phyloP scores from a whole-genome alignment of 1,140 invertebrate genomes.

The Pseudobourletiella spinata region DNA sequence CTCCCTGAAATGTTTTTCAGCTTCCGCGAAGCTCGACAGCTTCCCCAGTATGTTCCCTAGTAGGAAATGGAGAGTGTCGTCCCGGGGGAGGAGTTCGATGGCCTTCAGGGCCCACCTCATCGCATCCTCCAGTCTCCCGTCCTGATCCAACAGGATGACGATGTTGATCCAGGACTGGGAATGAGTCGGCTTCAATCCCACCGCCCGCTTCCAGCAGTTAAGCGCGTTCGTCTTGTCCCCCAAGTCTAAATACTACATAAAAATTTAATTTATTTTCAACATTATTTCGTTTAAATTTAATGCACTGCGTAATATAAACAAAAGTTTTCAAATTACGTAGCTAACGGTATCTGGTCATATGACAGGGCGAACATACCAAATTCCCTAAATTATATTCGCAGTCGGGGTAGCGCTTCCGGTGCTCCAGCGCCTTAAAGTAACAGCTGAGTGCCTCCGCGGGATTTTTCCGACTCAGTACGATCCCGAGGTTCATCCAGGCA shows the following conservation, averaged over 20 bases:
- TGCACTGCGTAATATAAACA: too few species aligned
- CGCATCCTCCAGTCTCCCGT: slow-evolving; percentile 60
- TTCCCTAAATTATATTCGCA: slow-evolving; percentile 92
- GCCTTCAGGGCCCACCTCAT: slow-evolving; percentile 58
- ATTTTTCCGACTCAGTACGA: slow-evolving; percentile 69
- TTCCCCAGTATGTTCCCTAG: slow-evolving; percentile 83
- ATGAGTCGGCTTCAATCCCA: slow-evolving; percentile 63
- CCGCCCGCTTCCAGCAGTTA: slow-evolving; percentile 69
- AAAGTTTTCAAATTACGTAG: too few species aligned
- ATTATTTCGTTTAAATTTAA: too few species aligned
- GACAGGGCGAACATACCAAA: slow-evolving; percentile 53
- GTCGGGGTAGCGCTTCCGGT: slow-evolving; percentile 75
- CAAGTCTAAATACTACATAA: slow-evolving; percentile 53
- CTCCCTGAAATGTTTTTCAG: slow-evolving; percentile 66
- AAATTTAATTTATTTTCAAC: neutral
- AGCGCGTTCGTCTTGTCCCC: slow-evolving; percentile 51
- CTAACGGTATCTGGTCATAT: too few species aligned
- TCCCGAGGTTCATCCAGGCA: slow-evolving; percentile 97
- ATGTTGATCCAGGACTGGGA: slow-evolving; percentile 84
- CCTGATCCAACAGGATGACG: slow-evolving; percentile 75
- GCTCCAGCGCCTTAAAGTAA: slow-evolving; percentile 65
- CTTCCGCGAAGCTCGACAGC: slow-evolving; percentile 58
- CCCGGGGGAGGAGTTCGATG: slow-evolving; percentile 56
- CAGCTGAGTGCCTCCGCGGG: slow-evolving; percentile 63
- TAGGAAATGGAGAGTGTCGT: slow-evolving; percentile 71